phyloP scores from a whole-genome alignment of 2,113 vertebrate species.

The Australoheros scitulus region DNA sequence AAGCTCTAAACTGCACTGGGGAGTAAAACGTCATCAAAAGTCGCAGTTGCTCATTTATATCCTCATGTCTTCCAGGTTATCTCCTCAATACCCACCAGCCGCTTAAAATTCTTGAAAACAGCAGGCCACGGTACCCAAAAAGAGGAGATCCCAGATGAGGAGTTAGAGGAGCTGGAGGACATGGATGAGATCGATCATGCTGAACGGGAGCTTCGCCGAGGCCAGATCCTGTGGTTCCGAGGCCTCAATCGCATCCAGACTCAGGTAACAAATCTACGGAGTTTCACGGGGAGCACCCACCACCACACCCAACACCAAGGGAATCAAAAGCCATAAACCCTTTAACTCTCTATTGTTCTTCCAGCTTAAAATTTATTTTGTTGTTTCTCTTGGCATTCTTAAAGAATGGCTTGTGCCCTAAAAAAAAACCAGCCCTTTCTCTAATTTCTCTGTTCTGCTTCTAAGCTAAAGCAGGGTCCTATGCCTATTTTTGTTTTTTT shows the following conservation, averaged over 20 bases:
- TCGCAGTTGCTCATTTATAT: not conserved
- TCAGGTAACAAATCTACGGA: conserved; percentile 86
- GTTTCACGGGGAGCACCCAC: not conserved
- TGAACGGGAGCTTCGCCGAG: conserved; percentile 94
- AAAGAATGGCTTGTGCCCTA: conserved; percentile 57
- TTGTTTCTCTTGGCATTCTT: conserved; percentile 38
- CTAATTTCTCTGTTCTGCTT: conserved; percentile 54
- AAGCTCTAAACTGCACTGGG: not conserved
- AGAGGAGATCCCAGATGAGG: conserved; percentile 96
- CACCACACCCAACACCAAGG: conserved; percentile 30
- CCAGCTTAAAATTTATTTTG: conserved; percentile 57
- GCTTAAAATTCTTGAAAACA: conserved; percentile 96
- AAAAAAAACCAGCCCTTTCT: conserved; percentile 29
- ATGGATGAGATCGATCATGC: conserved; percentile 98
- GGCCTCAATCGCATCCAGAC: conserved; percentile 99
- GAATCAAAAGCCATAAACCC: conserved; percentile 72
- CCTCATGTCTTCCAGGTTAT: conserved; percentile 84
- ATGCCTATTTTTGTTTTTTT: conserved; percentile 14
- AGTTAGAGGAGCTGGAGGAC: conserved; percentile 91
- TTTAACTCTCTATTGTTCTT: conserved; percentile 65
- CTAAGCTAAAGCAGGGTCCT: conserved; percentile 57
- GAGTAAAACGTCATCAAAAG: not conserved
- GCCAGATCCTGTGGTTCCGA: conserved; percentile 99
- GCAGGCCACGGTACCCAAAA: conserved; percentile 98
- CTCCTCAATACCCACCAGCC: conserved; percentile 95